Evolutionary conservation across 2,888 invertebrate species (phyloP).

Genomic region (Cheilosia impressa): DNA sequence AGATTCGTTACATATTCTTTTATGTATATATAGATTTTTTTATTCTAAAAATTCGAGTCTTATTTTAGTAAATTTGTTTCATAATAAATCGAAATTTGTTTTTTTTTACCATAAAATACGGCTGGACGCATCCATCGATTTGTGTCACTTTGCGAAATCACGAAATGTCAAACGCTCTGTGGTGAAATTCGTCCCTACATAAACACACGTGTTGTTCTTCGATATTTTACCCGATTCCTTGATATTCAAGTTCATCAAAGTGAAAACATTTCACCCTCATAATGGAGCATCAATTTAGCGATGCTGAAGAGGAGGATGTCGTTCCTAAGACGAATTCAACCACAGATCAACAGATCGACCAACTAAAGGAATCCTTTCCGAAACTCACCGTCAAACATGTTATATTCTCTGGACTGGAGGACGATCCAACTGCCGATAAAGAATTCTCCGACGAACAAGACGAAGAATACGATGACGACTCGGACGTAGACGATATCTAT

Average conservation of each 20-base stretch:
- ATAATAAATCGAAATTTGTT: too few species aligned
- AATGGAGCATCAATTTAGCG: constrained; percentile 81
- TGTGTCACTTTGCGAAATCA: not conserved
- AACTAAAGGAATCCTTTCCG: constrained; percentile 75
- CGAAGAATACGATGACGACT: constrained; percentile 77
- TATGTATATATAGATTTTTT: too few species aligned
- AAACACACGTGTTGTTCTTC: constrained; percentile 53
- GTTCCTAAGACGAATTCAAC: not conserved
- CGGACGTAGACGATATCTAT: constrained; percentile 77
- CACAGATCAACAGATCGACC: constrained; percentile 45
- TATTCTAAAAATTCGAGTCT: too few species aligned
- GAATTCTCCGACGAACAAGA: constrained; percentile 69
- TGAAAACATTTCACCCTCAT: constrained; percentile 42
- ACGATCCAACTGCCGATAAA: constrained; percentile 27
- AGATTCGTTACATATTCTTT: too few species aligned
- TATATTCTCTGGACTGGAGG: constrained; percentile 78
- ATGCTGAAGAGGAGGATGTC: constrained; percentile 81
- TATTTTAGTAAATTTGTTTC: too few species aligned
- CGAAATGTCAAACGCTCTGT: constrained; percentile 5
- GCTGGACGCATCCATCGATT: not conserved
- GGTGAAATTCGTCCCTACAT: constrained; percentile 5
- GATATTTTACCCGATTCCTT: not conserved
- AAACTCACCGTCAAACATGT: constrained; percentile 80
- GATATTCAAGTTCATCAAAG: not conserved
- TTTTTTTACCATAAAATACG: too few species aligned